phyloP scores from a whole-genome alignment of 2,888 invertebrate genomes.

The Drosophila sordidapex region DNA sequence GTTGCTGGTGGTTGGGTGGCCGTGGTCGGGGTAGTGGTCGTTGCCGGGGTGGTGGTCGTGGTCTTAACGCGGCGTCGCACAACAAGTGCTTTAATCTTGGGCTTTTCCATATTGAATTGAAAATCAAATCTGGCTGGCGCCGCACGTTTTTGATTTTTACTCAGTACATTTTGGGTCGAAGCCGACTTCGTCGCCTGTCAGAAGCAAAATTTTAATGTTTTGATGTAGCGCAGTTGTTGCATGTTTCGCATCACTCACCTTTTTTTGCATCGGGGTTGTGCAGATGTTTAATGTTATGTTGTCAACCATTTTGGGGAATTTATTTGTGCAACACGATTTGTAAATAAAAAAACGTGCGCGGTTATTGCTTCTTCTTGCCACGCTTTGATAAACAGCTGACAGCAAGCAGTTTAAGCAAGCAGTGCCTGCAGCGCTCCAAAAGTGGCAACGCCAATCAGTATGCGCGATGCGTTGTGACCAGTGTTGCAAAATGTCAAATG shows the following conservation, averaged over 20 bases:
- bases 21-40: no score
- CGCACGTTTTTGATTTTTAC: slow-evolving; percentile 44
- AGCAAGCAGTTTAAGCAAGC: slow-evolving; percentile 19
- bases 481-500: neutral
- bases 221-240: neutral
- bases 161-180: slow-evolving; percentile 14
- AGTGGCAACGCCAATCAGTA: slow-evolving; percentile 8
- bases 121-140: slow-evolving; percentile 41
- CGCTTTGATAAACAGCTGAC: slow-evolving; percentile 36
- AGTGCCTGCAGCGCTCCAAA: neutral
- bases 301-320: slow-evolving; percentile 50
- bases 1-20: neutral
- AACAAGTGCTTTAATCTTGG: slow-evolving; percentile 83
- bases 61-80: slow-evolving; percentile 69
- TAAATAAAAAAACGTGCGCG: slow-evolving; percentile 71
- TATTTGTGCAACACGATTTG: slow-evolving; percentile 26
- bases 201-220: neutral
- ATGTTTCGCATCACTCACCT: slow-evolving; percentile 46
- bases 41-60: neutral
- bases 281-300: slow-evolving; percentile 76
- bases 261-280: slow-evolving; percentile 30
- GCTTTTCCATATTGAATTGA: slow-evolving; percentile 62
- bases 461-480: neutral
- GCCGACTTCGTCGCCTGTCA: slow-evolving; percentile 1
- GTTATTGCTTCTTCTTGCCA: slow-evolving; percentile 32